phyloP scores from a whole-genome alignment of 2,113 vertebrate genomes.

The Tenrec ecaudatus region DNA sequence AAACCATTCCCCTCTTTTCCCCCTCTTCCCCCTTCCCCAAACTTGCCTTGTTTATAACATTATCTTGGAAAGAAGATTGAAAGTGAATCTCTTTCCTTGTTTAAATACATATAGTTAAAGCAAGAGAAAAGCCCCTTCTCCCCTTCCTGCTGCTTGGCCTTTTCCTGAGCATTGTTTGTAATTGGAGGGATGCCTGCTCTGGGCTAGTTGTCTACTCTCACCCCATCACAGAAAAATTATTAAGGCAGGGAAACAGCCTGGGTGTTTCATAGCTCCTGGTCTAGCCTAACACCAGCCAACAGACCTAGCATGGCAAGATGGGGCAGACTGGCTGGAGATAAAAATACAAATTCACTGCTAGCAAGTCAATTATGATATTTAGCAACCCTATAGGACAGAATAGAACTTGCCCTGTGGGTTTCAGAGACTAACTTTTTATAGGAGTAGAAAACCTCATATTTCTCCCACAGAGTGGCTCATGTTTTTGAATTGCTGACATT shows the following conservation, averaged over 20 bases:
- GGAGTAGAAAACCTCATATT: too few relatives aligned
- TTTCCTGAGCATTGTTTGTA: constrained; percentile 57
- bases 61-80: constrained; percentile 80
- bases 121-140: constrained; percentile 40
- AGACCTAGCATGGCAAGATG: constrained; percentile 35
- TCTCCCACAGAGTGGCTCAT: too few relatives aligned
- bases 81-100: constrained; percentile 71
- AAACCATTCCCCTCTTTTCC: constrained; percentile 81
- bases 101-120: constrained; percentile 75
- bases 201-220: constrained; percentile 58
- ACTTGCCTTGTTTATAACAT: constrained; percentile 85
- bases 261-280: neutral
- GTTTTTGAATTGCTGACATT: too few relatives aligned
- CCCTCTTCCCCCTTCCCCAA: constrained; percentile 74
- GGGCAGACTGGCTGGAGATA: constrained; percentile 40
- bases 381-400: too few relatives aligned
- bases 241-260: constrained; percentile 40
- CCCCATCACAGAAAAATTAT: constrained; percentile 58
- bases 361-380: too few relatives aligned
- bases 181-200: constrained; percentile 60
- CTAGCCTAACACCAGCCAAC: neutral
- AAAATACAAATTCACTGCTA: too few relatives aligned
- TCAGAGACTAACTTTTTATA: too few relatives aligned
- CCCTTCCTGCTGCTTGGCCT: neutral
- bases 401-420: too few relatives aligned